Percentiles rank a stretch among this genome's conserved stretches.
Evolutionary conservation across 1,140 invertebrate genomes (phyloP).

Genomic region (Aphelinus certus): DNA sequence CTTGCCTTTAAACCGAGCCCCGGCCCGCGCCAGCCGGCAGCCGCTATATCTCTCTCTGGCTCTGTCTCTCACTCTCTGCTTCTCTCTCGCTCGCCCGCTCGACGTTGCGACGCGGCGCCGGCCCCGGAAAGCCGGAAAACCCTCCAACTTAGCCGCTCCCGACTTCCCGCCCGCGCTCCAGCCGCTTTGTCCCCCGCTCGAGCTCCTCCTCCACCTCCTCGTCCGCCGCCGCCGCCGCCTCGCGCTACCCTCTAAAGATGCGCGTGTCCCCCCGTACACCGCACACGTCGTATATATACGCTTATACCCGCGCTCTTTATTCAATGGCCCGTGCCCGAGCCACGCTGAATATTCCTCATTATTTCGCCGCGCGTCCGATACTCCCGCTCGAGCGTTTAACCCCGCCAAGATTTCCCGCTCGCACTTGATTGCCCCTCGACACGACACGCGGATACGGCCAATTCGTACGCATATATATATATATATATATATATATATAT

Average conservation of each 20-base stretch:
- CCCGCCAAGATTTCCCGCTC: background rate
- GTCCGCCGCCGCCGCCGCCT: background rate
- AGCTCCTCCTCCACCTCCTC: conserved; percentile 8
- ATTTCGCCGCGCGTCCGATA: too few species aligned
- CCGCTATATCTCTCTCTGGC: background rate
- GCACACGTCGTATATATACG: too few species aligned
- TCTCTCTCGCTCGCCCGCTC: conserved; percentile 5
- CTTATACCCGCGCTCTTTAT: too few species aligned
- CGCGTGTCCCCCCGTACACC: too few species aligned
- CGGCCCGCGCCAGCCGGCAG: conserved; percentile 37
- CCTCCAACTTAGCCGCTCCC: conserved; percentile 39
- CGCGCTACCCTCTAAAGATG: background rate
- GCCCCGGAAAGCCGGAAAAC: conserved; percentile 21
- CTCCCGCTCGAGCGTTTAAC: too few species aligned
- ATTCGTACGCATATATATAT: too few species aligned
- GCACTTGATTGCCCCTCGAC: background rate
- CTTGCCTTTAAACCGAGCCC: conserved; percentile 53
- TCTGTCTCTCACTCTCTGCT: background rate
- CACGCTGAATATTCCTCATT: too few species aligned
- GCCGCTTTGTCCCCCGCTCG: conserved; percentile 2
- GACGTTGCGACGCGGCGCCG: conserved; percentile 4
- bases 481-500: too few species aligned
- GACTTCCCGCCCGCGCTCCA: conserved; percentile 12
- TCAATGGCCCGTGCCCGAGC: too few species aligned
- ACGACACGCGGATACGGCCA: too few species aligned